Evolutionary conservation across 2,113 vertebrate species (phyloP).

Genomic region (Capreolus pygargus): DNA sequence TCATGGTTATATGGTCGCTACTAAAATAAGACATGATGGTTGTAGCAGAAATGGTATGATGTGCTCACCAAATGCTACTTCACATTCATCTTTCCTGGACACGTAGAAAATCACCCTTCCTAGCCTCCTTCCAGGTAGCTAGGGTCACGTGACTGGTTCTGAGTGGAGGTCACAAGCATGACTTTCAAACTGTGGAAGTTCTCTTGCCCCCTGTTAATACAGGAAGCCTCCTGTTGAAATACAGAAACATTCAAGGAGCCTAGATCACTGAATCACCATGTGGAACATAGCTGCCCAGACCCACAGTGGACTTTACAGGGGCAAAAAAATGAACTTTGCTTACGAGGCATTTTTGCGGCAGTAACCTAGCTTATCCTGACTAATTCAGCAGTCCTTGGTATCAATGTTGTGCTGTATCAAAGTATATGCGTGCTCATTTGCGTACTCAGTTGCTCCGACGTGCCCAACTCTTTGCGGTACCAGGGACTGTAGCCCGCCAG

Average conservation of each 20-base stretch:
- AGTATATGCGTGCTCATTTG: rapidly evolving
- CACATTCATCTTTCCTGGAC: not conserved
- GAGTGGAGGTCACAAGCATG: too few relatives aligned
- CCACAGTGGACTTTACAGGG: not conserved
- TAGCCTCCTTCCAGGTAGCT: rapidly evolving
- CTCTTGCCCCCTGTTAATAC: not conserved
- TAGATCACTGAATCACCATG: not conserved
- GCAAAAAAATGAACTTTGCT: not conserved
- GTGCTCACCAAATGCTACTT: not conserved
- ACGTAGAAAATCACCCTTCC: not conserved
- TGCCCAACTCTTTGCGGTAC: rapidly evolving
- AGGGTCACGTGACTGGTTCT: not conserved
- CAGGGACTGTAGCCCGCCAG: not conserved
- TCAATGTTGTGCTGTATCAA: not conserved
- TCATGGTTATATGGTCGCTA: not conserved
- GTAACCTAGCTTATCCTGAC: not conserved
- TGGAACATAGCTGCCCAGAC: not conserved
- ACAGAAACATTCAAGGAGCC: not conserved
- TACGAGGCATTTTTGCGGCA: not conserved
- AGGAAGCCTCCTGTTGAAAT: not conserved
- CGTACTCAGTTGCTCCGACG: rapidly evolving
- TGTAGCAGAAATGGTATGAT: not conserved
- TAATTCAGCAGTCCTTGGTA: too few relatives aligned
- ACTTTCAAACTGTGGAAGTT: not conserved
- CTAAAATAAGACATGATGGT: not conserved